A percentile compares a stretch with the other conserved stretches of the same genome.
These are phyloP conservation scores for Rhinopomastus cyanomelas DNA, from an alignment of 2,113 vertebrate genomes.

Conservation along the genomic window DNA sequence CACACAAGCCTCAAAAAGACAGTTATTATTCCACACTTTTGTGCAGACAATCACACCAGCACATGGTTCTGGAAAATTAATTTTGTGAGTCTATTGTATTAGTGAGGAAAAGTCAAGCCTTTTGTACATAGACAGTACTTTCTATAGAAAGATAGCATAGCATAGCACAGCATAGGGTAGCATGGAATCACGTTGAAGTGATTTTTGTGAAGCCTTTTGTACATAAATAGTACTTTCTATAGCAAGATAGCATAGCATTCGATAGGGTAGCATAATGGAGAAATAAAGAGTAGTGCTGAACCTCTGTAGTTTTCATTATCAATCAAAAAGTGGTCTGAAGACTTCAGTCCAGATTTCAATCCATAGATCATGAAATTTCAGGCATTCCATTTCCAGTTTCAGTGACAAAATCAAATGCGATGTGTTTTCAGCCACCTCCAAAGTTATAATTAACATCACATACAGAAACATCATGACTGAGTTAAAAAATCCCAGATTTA, in stretches of 20 bases:
- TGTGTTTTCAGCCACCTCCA: not conserved
- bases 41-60: not conserved
- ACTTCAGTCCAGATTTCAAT: not conserved
- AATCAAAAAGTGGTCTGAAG: not conserved
- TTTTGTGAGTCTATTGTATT: not conserved
- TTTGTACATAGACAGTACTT: not conserved
- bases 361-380: not conserved
- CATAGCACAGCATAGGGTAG: too few relatives aligned
- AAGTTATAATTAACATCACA: not conserved
- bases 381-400: not conserved
- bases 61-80: not conserved
- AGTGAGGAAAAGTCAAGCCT: not conserved
- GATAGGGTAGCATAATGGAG: not conserved
- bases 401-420: not conserved
- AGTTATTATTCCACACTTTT: not conserved
- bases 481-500: not conserved
- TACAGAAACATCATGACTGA: not conserved
- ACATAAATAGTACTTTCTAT: too few relatives aligned
- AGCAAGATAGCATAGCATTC: not conserved
- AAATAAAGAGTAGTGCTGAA: not conserved
- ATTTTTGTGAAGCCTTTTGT: too few relatives aligned
- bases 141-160: not conserved
- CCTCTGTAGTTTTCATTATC: not conserved
- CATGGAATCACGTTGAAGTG: too few relatives aligned
- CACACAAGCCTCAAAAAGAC: rapidly evolving